Base-by-base conservation (phyloP, 2,113 vertebrate species). In the Lampris megalopsis region DNA sequence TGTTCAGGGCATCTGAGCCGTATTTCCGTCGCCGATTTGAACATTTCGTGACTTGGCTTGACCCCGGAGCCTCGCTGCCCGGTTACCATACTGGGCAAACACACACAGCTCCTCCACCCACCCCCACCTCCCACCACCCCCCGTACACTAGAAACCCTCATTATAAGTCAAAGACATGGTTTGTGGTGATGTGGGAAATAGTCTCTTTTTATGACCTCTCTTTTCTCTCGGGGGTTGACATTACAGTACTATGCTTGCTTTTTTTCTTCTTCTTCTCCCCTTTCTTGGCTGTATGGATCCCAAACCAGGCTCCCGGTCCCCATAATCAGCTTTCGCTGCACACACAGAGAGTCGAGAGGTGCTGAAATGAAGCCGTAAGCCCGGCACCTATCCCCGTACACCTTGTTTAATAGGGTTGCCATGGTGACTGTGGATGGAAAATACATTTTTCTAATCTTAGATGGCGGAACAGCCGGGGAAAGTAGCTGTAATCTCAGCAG, bases 21-120 rank as follows among this genome's bases (percentile, higher is more conserved):
- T 81, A 77, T 83, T 80, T 84, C 77, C 68, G 36, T 83, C 63
- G 80, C 81, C 65, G 70, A 79, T 71, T 75, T 87, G 81, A 86
- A 89, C 66, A 70, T 43, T 24, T 58, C 67, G 6, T 87, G 88
- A 86, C 91, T 85, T 6, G 73, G 77, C 79, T 68, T 82, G 89
- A 90, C 80, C 87, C 62, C 36, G 11, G 68, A 38, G 58, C 73
- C 59, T 53, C 52, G 13, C 75, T 37, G 61, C 70, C 75, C 73
- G 43, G 36, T 68, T 64, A 73, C 81, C 76, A 62, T 71, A 63
- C 65, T 61, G 41, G 38, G 52, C 54, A 13, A 52, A 81, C 73
- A 86, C 82, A 57, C 49, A 13, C 56, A 72, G 73, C 67, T 67
- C 58, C 24, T 24, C 24, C 24, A 24, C 24, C 24, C 24, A 24